These are phyloP conservation scores for Parnassius glacialis DNA, from an alignment of 2,888 invertebrate species.

Conservation along the genomic window DNA sequence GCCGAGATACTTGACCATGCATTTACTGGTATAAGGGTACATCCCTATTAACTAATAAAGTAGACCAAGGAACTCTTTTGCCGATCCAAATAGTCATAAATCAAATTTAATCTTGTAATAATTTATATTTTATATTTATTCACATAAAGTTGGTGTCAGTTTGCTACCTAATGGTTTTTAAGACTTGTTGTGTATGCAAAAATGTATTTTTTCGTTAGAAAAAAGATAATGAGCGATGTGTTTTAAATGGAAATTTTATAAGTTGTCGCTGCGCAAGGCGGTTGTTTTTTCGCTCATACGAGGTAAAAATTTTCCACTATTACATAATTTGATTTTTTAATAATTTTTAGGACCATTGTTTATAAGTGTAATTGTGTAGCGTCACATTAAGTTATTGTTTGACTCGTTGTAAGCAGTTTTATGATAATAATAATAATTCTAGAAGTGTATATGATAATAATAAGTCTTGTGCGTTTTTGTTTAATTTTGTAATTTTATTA, in stretches of 20 bases:
- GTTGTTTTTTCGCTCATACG: conserved; percentile 60
- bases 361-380: not conserved
- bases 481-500: no score
- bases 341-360: conserved; percentile 10
- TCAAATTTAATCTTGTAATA: conserved; percentile 32
- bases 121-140: conserved; percentile 37
- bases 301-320: conserved; percentile 66
- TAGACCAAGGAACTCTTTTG: conserved; percentile 62
- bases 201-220: conserved; percentile 71
- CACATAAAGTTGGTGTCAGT: conserved; percentile 38
- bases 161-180: conserved; percentile 34
- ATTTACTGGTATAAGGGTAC: conserved; percentile 38
- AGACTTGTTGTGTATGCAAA: conserved; percentile 37
- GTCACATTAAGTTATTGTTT: not conserved
- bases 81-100: conserved; percentile 46
- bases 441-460: no score
- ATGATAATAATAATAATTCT: not conserved
- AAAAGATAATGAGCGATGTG: conserved; percentile 75
- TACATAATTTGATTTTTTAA: conserved; percentile 43
- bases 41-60: conserved; percentile 66
- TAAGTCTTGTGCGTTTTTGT: no score
- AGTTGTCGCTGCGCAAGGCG: conserved; percentile 57
- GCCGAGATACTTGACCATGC: conserved; percentile 26
- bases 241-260: conserved; percentile 81
- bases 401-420: not conserved